A percentile compares a stretch with the other conserved stretches of the same genome.
Evolutionary conservation across 2,888 invertebrate species (phyloP).

Genomic region (Unio delphinus): DNA sequence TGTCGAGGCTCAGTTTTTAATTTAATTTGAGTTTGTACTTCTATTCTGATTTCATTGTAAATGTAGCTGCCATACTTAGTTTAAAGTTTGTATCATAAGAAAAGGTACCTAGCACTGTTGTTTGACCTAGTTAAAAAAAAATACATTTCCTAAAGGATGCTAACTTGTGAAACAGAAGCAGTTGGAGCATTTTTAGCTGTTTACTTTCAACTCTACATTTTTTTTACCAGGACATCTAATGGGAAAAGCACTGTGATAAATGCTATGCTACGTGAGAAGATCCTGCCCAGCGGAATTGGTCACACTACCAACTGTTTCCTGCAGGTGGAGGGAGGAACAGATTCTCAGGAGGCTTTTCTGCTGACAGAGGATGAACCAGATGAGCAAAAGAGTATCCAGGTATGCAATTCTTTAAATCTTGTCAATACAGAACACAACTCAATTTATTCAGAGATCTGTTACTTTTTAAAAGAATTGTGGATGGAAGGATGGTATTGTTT

Average conservation of each 20-base stretch:
- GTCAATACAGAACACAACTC: not conserved
- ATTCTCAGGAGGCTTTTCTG: constrained; percentile 61
- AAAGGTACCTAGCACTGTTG: not conserved
- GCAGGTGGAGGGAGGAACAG: constrained; percentile 83
- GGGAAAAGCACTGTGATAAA: constrained; percentile 99
- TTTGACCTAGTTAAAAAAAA: not conserved
- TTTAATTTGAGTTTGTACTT: too few relatives aligned
- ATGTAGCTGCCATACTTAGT: too few relatives aligned
- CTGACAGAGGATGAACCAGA: constrained; percentile 64
- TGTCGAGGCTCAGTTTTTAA: too few relatives aligned
- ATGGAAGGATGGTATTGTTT: too few relatives aligned
- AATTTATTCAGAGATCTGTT: too few relatives aligned
- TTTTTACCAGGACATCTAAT: constrained; percentile 88
- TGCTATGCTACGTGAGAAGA: constrained; percentile 98
- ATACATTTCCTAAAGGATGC: not conserved
- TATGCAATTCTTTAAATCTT: constrained; percentile 17
- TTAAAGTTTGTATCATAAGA: too few relatives aligned
- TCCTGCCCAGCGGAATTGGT: constrained; percentile 96
- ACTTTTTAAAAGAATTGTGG: too few relatives aligned
- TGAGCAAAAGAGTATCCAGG: constrained; percentile 57
- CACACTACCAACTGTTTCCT: constrained; percentile 99
- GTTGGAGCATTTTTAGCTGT: not conserved
- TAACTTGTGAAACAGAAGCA: constrained; percentile 5
- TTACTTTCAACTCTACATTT: not conserved
- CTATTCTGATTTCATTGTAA: too few relatives aligned